Percentiles rank a stretch among this genome's conserved stretches.
phyloP scores from a whole-genome alignment of 2,888 invertebrate genomes.

The Serripes groenlandicus region DNA sequence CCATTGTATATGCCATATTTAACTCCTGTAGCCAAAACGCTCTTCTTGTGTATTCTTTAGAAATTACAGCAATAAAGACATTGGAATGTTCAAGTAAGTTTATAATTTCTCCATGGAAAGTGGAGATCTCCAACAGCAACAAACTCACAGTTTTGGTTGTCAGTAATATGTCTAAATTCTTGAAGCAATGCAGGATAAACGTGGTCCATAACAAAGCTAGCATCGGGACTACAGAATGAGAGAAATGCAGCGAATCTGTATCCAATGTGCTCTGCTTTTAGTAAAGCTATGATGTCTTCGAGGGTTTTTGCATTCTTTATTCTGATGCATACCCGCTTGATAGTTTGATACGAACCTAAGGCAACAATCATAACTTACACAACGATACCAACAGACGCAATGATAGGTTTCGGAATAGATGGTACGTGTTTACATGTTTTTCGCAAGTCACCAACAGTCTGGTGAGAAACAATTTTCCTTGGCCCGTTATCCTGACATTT shows the following conservation, averaged over 20 bases:
- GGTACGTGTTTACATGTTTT: neutral
- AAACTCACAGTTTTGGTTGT: neutral
- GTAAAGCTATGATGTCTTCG: neutral
- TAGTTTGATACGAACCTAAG: neutral
- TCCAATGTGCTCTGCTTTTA: too few relatives aligned
- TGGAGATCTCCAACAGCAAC: neutral
- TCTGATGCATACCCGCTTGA: neutral
- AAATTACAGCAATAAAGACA: slow-evolving; percentile 5
- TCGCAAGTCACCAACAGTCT: neutral
- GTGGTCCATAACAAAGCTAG: neutral
- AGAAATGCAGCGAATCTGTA: neutral
- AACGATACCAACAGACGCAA: neutral
- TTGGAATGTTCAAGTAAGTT: neutral
- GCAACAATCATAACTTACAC: neutral
- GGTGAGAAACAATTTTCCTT: neutral
- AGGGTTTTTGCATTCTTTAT: neutral
- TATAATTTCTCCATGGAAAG: neutral
- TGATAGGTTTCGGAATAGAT: neutral
- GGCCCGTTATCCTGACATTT: neutral
- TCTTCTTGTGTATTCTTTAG: neutral
- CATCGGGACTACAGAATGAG: slow-evolving; percentile 6
- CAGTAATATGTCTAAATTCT: neutral
- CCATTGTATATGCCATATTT: neutral
- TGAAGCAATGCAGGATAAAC: neutral
- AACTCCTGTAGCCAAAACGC: neutral